Evolutionary conservation across 2,113 vertebrate species (phyloP), one percentile per base, ranked within the genome.

Genomic region (Dolichotis patagonum): DNA sequence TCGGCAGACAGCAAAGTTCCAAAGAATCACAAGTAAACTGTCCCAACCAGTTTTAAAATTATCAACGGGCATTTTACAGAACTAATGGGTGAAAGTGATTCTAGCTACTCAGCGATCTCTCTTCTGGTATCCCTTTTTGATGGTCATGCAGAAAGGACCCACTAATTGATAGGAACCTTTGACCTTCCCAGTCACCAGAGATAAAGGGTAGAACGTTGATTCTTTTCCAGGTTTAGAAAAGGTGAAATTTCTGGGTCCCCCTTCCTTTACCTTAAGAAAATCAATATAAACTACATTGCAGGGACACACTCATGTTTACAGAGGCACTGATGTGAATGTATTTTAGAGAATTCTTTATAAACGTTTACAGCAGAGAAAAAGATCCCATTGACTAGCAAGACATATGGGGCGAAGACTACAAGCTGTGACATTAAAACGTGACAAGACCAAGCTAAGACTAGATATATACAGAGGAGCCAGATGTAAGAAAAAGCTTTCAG

Each of bases 161-260:
- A 58, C 80, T 95, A 41, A 91, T 30, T 71, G 75, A 80, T 22
- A 95, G 62, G 56, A 95, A 73, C 1, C 0, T 41, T 65, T 85
- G 65, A 67, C 65, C 89, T 88, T 67, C 54, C 20, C 17, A 11
- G 46, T 94, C 58, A 88, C 0, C 26, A 8, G 60, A 77, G 43
- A 83, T 26, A 8, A 89, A 94, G 46, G 28, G 26, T n/a, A n/a
- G 56, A 91, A 77, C 62, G 80, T 73, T 78, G 24, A 60, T 87
- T 87, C 26, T 94, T 96, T 91, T 91, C 52, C 69, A 93, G 87
- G 26, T 90, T 62, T 54, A 84, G 89, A 60, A 96, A 91, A 96
- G 49, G 32, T 49, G 46, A 94, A 81, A 12, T 82, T 85, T 84
- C 90, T 35, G 43, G 41, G 80, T 41, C 28, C 67, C 20, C 84